These are phyloP conservation scores for Microcebus griseorufus DNA, from an alignment of 2,113 vertebrate species.

Conservation along the genomic window DNA sequence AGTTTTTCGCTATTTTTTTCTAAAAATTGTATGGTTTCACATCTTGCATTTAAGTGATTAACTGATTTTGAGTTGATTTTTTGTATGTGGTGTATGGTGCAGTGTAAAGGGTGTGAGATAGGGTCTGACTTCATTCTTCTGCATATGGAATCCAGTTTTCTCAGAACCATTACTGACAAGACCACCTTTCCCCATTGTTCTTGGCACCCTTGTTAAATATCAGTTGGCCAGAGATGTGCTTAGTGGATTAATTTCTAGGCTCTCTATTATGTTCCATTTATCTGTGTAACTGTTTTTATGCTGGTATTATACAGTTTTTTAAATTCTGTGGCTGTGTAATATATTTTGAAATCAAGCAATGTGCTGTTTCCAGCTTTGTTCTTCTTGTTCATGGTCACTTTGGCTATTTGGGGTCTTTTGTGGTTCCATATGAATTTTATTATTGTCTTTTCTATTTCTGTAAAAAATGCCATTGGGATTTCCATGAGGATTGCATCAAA, in stretches of 20 bases:
- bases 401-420: neutral
- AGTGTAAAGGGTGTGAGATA: neutral
- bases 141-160: neutral
- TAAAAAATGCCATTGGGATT: neutral
- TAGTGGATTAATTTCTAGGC: neutral
- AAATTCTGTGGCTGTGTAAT: neutral
- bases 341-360: neutral
- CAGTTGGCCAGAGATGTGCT: neutral
- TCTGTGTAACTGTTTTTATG: neutral
- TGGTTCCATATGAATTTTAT: neutral
- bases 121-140: neutral
- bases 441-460: neutral
- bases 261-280: neutral
- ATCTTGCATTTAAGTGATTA: neutral
- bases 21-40: neutral
- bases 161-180: neutral
- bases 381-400: neutral
- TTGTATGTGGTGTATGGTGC: neutral
- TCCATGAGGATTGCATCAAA: neutral
- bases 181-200: neutral
- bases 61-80: neutral
- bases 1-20: neutral
- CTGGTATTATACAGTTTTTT: neutral
- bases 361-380: neutral
- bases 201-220: neutral